Conservation (phyloP, 2,113 vertebrate species). For the Macroglossus sobrinus region DNA sequence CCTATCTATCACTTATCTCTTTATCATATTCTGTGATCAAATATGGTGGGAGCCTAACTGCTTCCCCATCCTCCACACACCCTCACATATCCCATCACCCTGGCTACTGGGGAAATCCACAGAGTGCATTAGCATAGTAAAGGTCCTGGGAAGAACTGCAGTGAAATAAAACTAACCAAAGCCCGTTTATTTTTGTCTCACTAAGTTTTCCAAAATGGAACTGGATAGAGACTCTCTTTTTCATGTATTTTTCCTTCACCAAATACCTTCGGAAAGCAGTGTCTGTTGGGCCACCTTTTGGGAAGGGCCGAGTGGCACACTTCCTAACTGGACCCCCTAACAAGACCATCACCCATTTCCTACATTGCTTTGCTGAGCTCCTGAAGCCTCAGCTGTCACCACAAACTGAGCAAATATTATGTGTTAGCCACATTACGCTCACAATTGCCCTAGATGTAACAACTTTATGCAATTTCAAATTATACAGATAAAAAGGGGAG, state of each 20-base stretch:
- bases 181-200: background rate
- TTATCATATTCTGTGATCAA: background rate
- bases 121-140: background rate
- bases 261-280: background rate
- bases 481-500: background rate
- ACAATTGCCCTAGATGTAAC: accelerated
- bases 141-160: background rate
- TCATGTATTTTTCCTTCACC: background rate
- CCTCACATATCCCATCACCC: background rate
- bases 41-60: background rate
- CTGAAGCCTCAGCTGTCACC: background rate
- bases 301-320: background rate
- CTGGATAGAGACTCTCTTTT: background rate
- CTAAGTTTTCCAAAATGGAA: background rate
- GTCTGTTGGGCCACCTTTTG: background rate
- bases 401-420: background rate
- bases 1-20: background rate
- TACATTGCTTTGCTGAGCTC: background rate
- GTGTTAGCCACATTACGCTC: accelerated
- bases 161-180: background rate
- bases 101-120: background rate
- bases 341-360: background rate
- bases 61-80: background rate
- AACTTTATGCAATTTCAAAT: accelerated
- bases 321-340: background rate